Evolutionary conservation across 2,113 vertebrate genomes (phyloP).

Genomic region (Mirza zaza): DNA sequence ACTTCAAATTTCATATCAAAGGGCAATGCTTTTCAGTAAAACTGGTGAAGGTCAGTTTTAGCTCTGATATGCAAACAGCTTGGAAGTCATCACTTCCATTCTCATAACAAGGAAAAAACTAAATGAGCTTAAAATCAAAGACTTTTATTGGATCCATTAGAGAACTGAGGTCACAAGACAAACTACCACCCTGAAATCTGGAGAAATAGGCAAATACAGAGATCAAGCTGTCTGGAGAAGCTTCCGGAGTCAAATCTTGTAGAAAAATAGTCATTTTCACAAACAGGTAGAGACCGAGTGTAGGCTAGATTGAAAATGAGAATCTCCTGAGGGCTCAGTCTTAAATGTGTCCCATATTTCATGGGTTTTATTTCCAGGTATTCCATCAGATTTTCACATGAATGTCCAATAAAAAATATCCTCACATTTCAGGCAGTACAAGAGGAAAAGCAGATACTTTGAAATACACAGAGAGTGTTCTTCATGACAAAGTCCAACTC

Average conservation of each 20-base stretch:
- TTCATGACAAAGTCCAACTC: neutral
- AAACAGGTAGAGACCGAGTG: neutral
- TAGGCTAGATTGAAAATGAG: neutral
- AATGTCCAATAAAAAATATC: neutral
- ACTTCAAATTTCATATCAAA: neutral
- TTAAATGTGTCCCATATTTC: neutral
- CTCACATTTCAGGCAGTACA: neutral
- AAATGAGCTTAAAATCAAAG: neutral
- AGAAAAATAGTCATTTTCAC: neutral
- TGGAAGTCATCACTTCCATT: neutral
- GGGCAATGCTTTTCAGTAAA: neutral
- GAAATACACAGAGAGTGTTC: neutral
- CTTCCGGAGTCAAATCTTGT: neutral
- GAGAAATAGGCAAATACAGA: neutral
- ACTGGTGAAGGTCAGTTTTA: neutral
- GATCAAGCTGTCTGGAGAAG: neutral
- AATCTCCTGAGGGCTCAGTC: neutral
- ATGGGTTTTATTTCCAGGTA: neutral
- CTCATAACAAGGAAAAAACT: neutral
- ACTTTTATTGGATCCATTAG: neutral
- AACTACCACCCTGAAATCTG: neutral
- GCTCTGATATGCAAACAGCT: neutral
- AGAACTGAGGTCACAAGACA: neutral
- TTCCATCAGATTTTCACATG: neutral
- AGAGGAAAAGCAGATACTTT: neutral